Conservation (phyloP, 2,113 vertebrate genomes). For the Hypanus sabinus region DNA sequence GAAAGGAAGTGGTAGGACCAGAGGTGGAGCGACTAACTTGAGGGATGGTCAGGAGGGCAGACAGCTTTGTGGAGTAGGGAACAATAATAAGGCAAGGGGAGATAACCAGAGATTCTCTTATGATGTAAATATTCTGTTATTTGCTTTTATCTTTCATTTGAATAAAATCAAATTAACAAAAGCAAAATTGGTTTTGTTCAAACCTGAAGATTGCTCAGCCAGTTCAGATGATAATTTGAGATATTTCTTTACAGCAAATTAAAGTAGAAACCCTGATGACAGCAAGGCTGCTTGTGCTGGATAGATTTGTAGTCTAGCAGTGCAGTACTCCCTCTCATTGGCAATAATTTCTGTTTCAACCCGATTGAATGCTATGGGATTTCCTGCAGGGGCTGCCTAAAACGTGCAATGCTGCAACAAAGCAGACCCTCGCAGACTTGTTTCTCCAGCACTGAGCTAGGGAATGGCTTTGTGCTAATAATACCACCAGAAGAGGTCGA, state of each 20-base stretch:
- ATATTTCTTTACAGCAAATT: background rate
- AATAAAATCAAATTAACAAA: conserved; percentile 12
- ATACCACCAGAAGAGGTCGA: conserved; percentile 51
- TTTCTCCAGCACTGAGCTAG: conserved; percentile 42
- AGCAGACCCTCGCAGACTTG: conserved; percentile 42
- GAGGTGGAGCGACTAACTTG: too few relatives aligned
- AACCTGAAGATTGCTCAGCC: background rate
- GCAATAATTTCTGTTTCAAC: conserved; percentile 43
- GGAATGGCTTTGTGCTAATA: conserved; percentile 45
- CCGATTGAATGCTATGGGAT: conserved; percentile 55
- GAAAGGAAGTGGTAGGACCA: too few relatives aligned
- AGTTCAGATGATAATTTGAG: background rate
- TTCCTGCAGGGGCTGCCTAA: conserved; percentile 53
- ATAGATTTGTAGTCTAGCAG: background rate
- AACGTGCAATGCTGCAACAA: conserved; percentile 56
- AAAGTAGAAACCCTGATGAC: background rate
- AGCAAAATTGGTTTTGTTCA: background rate
- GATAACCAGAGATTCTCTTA: too few relatives aligned
- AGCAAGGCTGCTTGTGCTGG: background rate
- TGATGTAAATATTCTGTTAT: background rate
- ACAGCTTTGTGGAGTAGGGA: too few relatives aligned
- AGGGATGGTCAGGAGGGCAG: too few relatives aligned
- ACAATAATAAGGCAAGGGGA: too few relatives aligned
- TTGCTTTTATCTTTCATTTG: background rate
- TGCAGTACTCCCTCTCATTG: background rate